These are phyloP conservation scores for Rhizomys pruinosus DNA, from an alignment of 2,113 vertebrate species.

Conservation along the genomic window DNA sequence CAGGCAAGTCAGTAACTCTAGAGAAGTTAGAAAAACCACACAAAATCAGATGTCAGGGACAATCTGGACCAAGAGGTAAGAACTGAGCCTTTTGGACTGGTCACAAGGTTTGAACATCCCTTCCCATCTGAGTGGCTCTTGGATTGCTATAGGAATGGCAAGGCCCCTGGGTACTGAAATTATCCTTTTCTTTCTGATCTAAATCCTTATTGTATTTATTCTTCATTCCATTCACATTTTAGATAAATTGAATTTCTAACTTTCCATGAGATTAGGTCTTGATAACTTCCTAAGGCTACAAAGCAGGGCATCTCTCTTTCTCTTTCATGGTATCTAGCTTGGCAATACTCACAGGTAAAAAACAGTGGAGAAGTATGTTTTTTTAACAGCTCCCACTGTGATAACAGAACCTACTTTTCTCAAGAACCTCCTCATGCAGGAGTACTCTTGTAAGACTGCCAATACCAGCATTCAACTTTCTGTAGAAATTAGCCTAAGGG, in stretches of 20 bases:
- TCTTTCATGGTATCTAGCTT: neutral
- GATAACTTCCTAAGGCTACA: conserved; percentile 16
- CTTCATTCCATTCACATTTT: conserved; percentile 34
- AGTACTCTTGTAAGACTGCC: neutral
- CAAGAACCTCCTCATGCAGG: neutral
- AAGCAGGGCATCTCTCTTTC: neutral
- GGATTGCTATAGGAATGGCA: neutral
- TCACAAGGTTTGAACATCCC: neutral
- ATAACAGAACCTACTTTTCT: neutral
- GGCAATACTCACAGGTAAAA: neutral
- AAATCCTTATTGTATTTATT: neutral
- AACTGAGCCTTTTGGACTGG: neutral
- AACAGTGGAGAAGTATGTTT: neutral
- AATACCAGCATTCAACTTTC: neutral
- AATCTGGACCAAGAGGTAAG: neutral
- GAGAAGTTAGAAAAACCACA: neutral
- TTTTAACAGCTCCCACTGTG: neutral
- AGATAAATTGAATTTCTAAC: neutral
- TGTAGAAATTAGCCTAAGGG: neutral
- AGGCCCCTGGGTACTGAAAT: neutral
- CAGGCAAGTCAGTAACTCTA: neutral
- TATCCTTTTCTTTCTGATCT: neutral
- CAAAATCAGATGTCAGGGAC: neutral
- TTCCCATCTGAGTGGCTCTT: neutral
- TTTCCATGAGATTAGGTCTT: neutral